Percentiles rank a stretch among this genome's conserved stretches.
phyloP scores from a whole-genome alignment of 2,797 vertebrate species.

The Cirrhinus mrigala region DNA sequence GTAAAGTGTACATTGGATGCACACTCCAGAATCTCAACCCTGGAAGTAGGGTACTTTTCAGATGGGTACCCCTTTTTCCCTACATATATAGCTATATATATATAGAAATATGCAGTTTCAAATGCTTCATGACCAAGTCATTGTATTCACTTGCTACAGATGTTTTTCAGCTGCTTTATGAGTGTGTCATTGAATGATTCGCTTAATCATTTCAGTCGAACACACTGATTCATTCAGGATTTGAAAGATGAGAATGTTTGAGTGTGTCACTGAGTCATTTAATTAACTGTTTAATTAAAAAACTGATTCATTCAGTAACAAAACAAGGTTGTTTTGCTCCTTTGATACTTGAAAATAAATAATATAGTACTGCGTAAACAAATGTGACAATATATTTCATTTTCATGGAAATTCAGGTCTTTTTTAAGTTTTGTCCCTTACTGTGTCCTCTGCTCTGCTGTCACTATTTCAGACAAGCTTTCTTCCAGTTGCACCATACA shows the following conservation, averaged over 20 bases:
- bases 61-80: too few relatives aligned
- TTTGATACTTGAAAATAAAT: background rate
- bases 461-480: conserved; percentile 68
- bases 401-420: background rate
- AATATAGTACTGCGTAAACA: background rate
- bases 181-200: too few relatives aligned
- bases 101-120: too few relatives aligned
- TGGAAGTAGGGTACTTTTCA: background rate
- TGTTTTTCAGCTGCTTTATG: background rate
- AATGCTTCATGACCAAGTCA: background rate
- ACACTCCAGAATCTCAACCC: background rate
- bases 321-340: background rate
- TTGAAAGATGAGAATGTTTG: background rate
- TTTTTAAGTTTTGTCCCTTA: background rate
- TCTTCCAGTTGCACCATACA: conserved; percentile 66
- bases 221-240: background rate
- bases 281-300: background rate
- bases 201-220: background rate
- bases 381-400: background rate
- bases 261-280: background rate
- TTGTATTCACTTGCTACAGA: background rate
- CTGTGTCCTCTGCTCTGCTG: conserved; percentile 57
- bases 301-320: background rate
- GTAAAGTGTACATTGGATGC: background rate
- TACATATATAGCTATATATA: too few relatives aligned